Base-by-base conservation (phyloP, 2,888 invertebrate species). In the Athalia cordata region DNA sequence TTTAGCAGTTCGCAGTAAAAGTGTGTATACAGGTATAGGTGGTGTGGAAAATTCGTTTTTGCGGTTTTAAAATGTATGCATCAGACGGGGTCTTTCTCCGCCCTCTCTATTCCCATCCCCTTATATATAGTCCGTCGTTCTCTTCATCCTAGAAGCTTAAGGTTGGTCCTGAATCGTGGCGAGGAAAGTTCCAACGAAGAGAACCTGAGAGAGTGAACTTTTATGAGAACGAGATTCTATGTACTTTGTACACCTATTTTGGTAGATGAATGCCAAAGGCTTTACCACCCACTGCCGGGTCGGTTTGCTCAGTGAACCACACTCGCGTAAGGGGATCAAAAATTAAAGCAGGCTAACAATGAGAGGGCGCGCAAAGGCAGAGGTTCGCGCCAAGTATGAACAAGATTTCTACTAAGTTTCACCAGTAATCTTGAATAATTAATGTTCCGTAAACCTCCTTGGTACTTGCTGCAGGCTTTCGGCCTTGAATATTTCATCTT, bases 391-490 rank as follows among this genome's bases (percentile, higher is more conserved):
- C 75, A 64, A 75, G 75, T 62, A 75, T 62, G 75, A 75, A 75
- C 75, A 75, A 75, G 75, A 75, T 75, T 75, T 75, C 64, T 62
- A 50, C 62, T 64, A 75, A 75, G 75, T 75, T 75, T 75, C 75
- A 11, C 49, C 75, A 75, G 75, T 75, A 75, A 75, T 75, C 62
- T 64, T 75, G 75, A 75, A 75, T 75, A 75, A 75, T 75, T 75
- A 62, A 75, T 75, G 62, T 50, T 75, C 52, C 64, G 62, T 75
- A 75, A 75, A 75, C 75, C 75, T 75, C 75, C 45, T 62, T 52
- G 75, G 75, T 62, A 75, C 61, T 64, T 62, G 75, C 62, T 62
- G 62, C 75, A 75, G 75, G 72, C 72, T 59, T 59, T 72, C 9
- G 59, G 8, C 75, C 62, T 49, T 64, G 75, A 75, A 75, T 75